Conservation (phyloP, 2,113 vertebrate genomes). For the Asarcornis scutulata region DNA sequence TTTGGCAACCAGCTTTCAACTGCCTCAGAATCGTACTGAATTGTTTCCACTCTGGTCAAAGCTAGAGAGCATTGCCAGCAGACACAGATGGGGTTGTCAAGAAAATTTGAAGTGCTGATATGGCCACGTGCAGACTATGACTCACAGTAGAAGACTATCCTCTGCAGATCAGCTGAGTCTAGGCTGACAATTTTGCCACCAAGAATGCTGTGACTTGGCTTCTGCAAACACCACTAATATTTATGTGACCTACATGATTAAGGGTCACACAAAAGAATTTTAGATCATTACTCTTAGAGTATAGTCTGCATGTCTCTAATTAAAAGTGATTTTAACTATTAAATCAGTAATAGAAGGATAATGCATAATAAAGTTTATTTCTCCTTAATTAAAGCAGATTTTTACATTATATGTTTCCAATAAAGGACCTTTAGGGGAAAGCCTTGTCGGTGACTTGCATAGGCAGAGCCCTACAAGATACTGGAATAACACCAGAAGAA, state of each 20-base stretch:
- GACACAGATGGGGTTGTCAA: slow-evolving; percentile 60
- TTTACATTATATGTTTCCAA: not conserved
- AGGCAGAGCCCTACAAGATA: not conserved
- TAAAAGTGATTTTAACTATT: not conserved
- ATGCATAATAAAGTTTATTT: not conserved
- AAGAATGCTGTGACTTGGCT: slow-evolving; percentile 22
- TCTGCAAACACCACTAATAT: not conserved
- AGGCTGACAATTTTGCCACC: slow-evolving; percentile 36
- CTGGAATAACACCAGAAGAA: not conserved
- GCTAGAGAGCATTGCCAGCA: not conserved
- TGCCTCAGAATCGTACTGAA: slow-evolving; percentile 34
- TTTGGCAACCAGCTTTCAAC: slow-evolving; percentile 44
- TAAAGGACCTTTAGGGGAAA: not conserved
- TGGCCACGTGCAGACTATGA: slow-evolving; percentile 60
- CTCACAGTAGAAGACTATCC: slow-evolving; percentile 44
- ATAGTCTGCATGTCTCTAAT: not conserved
- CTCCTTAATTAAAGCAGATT: not conserved
- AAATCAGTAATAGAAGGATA: not conserved
- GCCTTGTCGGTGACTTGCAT: not conserved
- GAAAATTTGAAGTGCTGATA: slow-evolving; percentile 65
- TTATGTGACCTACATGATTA: slow-evolving; percentile 1
- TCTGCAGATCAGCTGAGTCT: not conserved
- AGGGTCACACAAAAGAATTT: slow-evolving; percentile 1
- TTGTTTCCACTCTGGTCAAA: slow-evolving; percentile 65
- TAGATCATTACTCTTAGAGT: not conserved